These are phyloP conservation scores for Mormyrus hasselquistii DNA, from an alignment of 2,797 vertebrate species.

Conservation along the genomic window DNA sequence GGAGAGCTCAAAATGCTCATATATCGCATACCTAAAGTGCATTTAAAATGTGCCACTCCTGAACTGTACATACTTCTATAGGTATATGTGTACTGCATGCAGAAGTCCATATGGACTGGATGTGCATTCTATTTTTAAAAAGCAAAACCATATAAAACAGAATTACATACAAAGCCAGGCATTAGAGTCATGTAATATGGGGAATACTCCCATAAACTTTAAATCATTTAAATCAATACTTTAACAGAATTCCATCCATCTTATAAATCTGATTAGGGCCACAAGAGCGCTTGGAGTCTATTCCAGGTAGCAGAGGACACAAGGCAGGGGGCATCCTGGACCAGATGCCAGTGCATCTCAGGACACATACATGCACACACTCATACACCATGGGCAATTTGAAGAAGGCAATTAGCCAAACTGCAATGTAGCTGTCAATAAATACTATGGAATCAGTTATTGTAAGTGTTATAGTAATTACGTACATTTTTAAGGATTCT, in stretches of 20 bases:
- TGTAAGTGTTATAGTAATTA: background rate
- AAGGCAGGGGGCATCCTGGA: background rate
- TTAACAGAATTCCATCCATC: background rate
- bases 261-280: background rate
- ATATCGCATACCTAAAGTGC: background rate
- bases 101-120: background rate
- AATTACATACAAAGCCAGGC: background rate
- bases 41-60: background rate
- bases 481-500: background rate
- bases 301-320: background rate
- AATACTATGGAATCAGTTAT: background rate
- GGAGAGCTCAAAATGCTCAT: background rate
- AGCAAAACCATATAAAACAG: background rate
- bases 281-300: background rate
- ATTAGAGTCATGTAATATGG: background rate
- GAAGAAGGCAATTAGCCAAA: background rate
- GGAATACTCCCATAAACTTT: background rate
- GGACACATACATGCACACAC: background rate
- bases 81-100: background rate
- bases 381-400: background rate
- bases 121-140: background rate
- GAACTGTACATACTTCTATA: background rate
- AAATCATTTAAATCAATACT: background rate
- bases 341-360: background rate
- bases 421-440: background rate